Conservation (phyloP, 2,888 invertebrate species). For the Rhingia campestris region DNA sequence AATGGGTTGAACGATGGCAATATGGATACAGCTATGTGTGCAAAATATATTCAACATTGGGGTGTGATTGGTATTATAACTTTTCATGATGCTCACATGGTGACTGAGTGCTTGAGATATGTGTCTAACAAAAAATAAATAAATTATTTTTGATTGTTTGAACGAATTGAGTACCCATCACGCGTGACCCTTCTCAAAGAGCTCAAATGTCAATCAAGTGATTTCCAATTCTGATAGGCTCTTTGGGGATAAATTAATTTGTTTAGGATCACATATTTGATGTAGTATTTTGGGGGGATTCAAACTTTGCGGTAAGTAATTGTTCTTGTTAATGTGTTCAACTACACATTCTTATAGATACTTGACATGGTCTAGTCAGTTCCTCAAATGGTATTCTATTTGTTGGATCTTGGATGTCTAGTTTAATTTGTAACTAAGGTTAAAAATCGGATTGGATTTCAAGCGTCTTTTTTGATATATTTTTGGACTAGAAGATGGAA, state of each 20-base stretch:
- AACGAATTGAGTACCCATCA: constrained; percentile 33
- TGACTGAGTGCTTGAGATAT: neutral
- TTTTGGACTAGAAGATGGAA: too few species aligned
- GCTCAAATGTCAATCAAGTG: constrained; percentile 25
- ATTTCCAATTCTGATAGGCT: constrained; percentile 16
- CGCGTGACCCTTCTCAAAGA: constrained; percentile 38
- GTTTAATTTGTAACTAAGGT: too few species aligned
- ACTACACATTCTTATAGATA: too few species aligned
- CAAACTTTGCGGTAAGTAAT: neutral
- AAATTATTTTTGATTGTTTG: constrained; percentile 26
- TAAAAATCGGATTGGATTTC: too few species aligned
- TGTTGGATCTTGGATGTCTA: too few species aligned
- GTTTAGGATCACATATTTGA: neutral
- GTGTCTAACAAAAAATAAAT: constrained; percentile 1
- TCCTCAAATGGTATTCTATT: too few species aligned
- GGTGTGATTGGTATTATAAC: constrained; percentile 16
- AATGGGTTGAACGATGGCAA: neutral
- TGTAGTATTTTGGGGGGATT: neutral
- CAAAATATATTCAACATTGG: constrained; percentile 3
- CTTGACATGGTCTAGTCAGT: too few species aligned
- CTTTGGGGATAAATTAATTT: neutral
- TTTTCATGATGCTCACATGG: constrained; percentile 2
- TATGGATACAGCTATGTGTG: constrained; percentile 3
- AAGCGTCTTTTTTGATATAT: too few species aligned
- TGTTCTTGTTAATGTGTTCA: too few species aligned